Conservation (phyloP, 1,140 invertebrate genomes). For the Drosophila asahinai region DNA sequence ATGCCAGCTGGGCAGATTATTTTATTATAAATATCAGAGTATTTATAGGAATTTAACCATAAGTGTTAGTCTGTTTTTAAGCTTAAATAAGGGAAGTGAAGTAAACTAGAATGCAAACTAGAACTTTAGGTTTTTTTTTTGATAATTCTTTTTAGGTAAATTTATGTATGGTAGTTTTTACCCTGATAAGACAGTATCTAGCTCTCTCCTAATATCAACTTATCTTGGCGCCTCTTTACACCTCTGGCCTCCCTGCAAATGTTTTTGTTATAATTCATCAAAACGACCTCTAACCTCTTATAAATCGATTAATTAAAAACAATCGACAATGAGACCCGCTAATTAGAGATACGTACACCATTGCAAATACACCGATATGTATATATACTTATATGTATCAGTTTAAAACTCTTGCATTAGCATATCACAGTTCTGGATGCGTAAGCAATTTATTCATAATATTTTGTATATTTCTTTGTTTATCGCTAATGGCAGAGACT, state of each 20-base stretch:
- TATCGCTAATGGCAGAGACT: constrained; percentile 52
- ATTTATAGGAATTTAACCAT: too few relatives aligned
- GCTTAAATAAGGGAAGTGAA: too few relatives aligned
- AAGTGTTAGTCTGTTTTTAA: too few relatives aligned
- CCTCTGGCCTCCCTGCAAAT: background rate
- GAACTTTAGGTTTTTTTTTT: too few relatives aligned
- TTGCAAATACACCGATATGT: background rate
- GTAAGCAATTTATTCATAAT: constrained; percentile 34
- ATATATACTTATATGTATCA: constrained; percentile 7
- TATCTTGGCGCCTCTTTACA: constrained; percentile 9
- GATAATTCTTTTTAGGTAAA: background rate
- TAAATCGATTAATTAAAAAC: constrained; percentile 55
- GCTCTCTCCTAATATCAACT: background rate
- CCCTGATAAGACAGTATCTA: background rate
- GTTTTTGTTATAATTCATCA: constrained; percentile 10
- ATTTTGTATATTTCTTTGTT: constrained; percentile 47
- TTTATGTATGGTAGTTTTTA: background rate
- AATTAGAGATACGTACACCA: constrained; percentile 12
- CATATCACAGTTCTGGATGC: constrained; percentile 51
- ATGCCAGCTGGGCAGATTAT: too few relatives aligned
- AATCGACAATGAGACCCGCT: constrained; percentile 35
- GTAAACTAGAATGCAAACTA: too few relatives aligned
- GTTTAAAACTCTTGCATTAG: constrained; percentile 61
- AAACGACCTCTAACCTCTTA: constrained; percentile 46
- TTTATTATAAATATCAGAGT: too few relatives aligned